Evolutionary conservation across 1,140 invertebrate genomes (phyloP), one percentile per base, ranked within the genome.

Genomic region (Leguminivora glycinivorella): DNA sequence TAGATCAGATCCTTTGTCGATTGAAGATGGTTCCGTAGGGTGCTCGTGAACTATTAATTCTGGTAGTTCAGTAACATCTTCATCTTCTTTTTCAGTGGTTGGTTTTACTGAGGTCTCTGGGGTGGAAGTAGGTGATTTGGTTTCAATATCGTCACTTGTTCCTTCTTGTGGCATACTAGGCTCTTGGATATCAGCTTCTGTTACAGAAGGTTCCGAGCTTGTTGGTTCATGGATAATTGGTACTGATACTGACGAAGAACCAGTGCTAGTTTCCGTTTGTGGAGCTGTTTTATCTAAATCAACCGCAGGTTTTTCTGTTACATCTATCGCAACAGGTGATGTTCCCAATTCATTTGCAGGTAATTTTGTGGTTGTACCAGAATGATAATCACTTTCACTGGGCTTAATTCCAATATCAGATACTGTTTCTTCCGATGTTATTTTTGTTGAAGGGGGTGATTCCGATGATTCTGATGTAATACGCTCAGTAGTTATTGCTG

Each of bases 1-100:
- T 63, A 31, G 58, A 73, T 71, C 24, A 19, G 24, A 34, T 52
- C 40, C 73, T 70, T 74, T 24, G 69, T 75, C 66, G 73, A 69
- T 70, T 40, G 47, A 72, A 63, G 40, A 25, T 4, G 38, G 24
- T 34, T 70, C 72, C 60, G 73, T 63, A n/a, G 58, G 24, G 22
- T 63, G 58, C 19, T 63, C 58, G 34, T 63, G 58, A 63, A 63
- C 26, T 63, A 29, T 63, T 31, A 63, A 63, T 63, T 63, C 58
- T 7, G 58, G 58, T 17, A 63, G 25, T 29, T 63, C 58, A 9
- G 58, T 63, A 31, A 29, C 10, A 12, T 71, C 47, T 29, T 60
- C 69, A 19, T 43, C 66, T 5, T 2, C 17, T 34, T 38, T 9
- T 67, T 40, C 66, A 34, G 66, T 31, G 5, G 14, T 40, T 34